phyloP scores from a whole-genome alignment of 2,888 invertebrate species.

The Melanostoma mellinum region DNA sequence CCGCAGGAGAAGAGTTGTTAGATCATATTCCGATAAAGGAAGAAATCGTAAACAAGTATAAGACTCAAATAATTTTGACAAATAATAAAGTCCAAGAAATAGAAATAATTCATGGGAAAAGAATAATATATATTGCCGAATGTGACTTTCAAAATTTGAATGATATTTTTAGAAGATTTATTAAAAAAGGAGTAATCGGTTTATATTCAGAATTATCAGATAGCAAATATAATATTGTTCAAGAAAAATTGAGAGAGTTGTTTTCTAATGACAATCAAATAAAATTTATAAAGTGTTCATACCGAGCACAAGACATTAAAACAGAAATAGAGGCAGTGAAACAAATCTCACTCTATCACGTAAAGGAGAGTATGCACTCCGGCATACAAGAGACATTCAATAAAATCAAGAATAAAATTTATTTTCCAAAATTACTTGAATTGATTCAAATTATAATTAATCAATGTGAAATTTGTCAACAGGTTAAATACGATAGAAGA shows the following conservation, averaged over 20 bases:
- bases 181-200: conserved; percentile 9
- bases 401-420: conserved; percentile 70
- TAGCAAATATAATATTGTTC: conserved; percentile 31
- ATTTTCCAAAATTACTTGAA: conserved; percentile 65
- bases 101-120: conserved; percentile 16
- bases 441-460: conserved; percentile 26
- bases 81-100: conserved; percentile 12
- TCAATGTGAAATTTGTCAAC: conserved; percentile 21
- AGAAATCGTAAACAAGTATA: conserved; percentile 10
- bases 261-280: conserved; percentile 63
- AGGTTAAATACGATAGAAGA: conserved; percentile 1
- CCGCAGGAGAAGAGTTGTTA: background rate
- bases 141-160: conserved; percentile 1
- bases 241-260: conserved; percentile 67
- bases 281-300: conserved; percentile 70
- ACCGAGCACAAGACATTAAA: conserved; percentile 67
- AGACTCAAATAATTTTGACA: conserved; percentile 21
- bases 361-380: conserved; percentile 70
- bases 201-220: conserved; percentile 8
- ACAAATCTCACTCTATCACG: conserved; percentile 71
- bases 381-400: conserved; percentile 71
- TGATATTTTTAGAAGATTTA: conserved; percentile 16
- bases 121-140: conserved; percentile 13
- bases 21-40: conserved; percentile 17
- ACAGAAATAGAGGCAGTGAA: conserved; percentile 68